Evolutionary conservation across 2,113 vertebrate species (phyloP).

Genomic region (Eolophus roseicapilla): DNA sequence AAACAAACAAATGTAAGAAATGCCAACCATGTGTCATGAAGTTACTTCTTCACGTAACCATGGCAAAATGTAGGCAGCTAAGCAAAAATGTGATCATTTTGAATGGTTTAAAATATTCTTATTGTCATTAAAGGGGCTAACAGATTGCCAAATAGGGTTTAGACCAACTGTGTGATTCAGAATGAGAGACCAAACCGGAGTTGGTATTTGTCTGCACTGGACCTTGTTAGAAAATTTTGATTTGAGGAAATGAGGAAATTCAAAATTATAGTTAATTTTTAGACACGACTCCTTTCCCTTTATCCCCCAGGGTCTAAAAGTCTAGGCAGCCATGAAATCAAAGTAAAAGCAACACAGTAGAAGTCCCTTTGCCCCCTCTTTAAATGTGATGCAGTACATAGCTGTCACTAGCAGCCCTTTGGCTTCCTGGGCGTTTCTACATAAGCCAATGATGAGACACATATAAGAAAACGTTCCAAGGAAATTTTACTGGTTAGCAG

Average conservation of each 20-base stretch:
- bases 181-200: background rate
- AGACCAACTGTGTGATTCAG: background rate
- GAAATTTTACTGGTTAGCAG: background rate
- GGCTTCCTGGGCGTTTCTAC: background rate
- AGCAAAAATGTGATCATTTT: background rate
- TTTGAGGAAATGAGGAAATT: background rate
- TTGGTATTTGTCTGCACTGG: background rate
- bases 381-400: background rate
- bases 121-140: background rate
- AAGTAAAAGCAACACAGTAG: background rate
- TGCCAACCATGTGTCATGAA: slow-evolving; percentile 71
- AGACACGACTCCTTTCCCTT: background rate
- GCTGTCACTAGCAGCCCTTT: background rate
- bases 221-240: background rate
- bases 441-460: background rate
- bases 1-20: slow-evolving; percentile 68
- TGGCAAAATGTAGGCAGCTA: slow-evolving; percentile 36
- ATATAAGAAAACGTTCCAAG: background rate
- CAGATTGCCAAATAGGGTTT: background rate
- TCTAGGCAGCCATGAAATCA: background rate
- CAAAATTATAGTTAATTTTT: background rate
- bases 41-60: slow-evolving; percentile 61
- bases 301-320: background rate
- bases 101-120: background rate
- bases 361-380: background rate